Percentiles rank a stretch among this genome's conserved stretches.
Conservation (phyloP, 2,888 invertebrate genomes). For the Leptopilina syphax region DNA sequence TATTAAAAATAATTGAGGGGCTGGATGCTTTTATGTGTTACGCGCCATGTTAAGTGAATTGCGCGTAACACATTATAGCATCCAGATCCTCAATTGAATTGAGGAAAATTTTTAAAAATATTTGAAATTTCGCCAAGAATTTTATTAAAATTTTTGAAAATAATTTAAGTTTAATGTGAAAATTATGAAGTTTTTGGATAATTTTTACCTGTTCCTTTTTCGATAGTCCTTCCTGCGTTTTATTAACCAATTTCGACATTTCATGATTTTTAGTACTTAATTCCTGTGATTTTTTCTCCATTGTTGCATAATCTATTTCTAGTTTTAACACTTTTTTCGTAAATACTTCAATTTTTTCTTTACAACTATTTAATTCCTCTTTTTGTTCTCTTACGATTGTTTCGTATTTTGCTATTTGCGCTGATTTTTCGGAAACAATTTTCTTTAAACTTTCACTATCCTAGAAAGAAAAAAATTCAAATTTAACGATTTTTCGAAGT, state of each 20-base stretch:
- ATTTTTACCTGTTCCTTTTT: conserved; percentile 66
- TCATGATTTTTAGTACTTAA: conserved; percentile 58
- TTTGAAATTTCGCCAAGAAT: too few species aligned
- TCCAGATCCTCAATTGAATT: too few species aligned
- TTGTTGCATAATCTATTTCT: conserved; percentile 57
- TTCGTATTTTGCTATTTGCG: conserved; percentile 64
- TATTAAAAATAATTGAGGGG: too few species aligned
- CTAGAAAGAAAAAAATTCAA: conserved; percentile 49
- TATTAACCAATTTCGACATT: conserved; percentile 56
- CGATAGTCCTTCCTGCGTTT: conserved; percentile 63
- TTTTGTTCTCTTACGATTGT: conserved; percentile 50
- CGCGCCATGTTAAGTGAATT: too few species aligned
- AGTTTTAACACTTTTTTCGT: conserved; percentile 60
- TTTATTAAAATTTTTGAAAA: too few species aligned
- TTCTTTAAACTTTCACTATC: conserved; percentile 69
- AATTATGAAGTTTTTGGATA: neutral
- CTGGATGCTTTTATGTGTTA: too few species aligned
- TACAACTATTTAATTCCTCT: conserved; percentile 61
- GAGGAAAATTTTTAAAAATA: too few species aligned
- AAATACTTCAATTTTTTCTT: conserved; percentile 58
- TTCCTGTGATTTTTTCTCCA: conserved; percentile 59
- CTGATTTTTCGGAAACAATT: conserved; percentile 57
- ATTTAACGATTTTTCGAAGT: neutral
- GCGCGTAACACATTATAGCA: too few species aligned
- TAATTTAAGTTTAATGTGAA: too few species aligned